A percentile compares a stretch with the other conserved stretches of the same genome.
Evolutionary conservation across 2,113 vertebrate species (phyloP).

Genomic region (Actinemys pallida): DNA sequence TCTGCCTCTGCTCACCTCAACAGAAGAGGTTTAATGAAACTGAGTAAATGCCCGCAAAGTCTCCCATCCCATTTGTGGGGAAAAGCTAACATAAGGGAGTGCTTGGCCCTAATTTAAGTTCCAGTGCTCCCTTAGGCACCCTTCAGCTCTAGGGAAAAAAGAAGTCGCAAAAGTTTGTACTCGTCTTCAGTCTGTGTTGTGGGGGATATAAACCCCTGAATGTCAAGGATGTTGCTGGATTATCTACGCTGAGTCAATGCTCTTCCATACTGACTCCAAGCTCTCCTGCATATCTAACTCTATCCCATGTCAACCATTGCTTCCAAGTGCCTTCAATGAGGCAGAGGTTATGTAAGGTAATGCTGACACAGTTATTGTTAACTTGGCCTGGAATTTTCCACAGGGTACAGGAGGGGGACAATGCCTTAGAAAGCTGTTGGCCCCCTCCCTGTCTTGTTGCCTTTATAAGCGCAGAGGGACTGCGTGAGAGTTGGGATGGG

Average conservation of each 20-base stretch:
- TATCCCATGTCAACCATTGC: background rate
- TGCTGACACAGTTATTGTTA: background rate
- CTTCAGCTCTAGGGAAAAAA: background rate
- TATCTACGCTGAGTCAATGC: background rate
- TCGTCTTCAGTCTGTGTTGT: background rate
- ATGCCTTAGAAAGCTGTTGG: background rate
- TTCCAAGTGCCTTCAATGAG: background rate
- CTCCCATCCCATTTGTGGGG: background rate
- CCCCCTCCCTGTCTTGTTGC: background rate
- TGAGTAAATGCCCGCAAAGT: background rate
- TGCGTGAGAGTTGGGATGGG: background rate
- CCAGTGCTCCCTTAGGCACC: background rate
- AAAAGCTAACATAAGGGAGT: background rate
- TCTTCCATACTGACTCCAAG: background rate
- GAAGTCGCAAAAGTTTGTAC: accelerated
- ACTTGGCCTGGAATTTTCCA: background rate
- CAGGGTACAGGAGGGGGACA: background rate
- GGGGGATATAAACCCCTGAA: background rate
- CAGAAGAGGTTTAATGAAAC: background rate
- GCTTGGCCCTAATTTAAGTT: background rate
- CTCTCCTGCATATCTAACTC: background rate
- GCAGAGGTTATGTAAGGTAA: accelerated
- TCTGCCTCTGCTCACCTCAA: background rate
- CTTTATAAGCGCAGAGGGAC: background rate
- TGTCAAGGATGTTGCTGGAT: background rate